Percentiles rank a stretch among this genome's conserved stretches.
phyloP scores from a whole-genome alignment of 2,113 vertebrate species.

The Laterallus jamaicensis region DNA sequence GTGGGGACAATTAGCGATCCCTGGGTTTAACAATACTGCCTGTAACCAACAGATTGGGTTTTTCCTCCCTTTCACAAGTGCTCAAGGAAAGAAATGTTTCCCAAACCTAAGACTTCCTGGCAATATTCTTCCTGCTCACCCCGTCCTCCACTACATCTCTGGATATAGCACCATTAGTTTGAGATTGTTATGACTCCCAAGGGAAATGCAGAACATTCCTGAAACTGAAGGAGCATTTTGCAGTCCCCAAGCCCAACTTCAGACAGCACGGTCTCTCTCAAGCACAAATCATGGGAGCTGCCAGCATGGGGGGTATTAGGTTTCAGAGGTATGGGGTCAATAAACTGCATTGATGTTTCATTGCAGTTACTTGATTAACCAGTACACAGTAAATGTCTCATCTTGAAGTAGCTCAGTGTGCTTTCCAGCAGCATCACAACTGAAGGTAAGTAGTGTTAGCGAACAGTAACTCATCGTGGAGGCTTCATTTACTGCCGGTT shows the following conservation, averaged over 20 bases:
- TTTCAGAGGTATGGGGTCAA: not conserved
- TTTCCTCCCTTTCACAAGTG: not conserved
- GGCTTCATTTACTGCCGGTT: not conserved
- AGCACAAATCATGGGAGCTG: constrained; percentile 21
- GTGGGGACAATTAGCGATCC: not conserved
- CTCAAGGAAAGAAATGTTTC: not conserved
- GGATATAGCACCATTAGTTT: not conserved
- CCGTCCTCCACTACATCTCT: not conserved
- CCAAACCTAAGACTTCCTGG: not conserved
- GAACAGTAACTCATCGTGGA: not conserved
- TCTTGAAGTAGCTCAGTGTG: not conserved
- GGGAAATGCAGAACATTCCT: constrained; percentile 49
- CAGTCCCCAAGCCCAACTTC: not conserved
- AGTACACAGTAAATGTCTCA: not conserved
- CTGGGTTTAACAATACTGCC: not conserved
- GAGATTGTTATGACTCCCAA: constrained; percentile 30
- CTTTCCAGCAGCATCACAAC: not conserved
- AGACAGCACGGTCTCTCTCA: not conserved
- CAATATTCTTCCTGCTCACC: not conserved
- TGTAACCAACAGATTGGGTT: not conserved
- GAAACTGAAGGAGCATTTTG: constrained; percentile 31
- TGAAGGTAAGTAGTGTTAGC: not conserved
- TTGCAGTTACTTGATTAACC: not conserved
- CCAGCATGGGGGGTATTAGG: not conserved
- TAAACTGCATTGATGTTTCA: not conserved